Conservation (phyloP, 2,797 vertebrate species). For the Pristis pectinata region DNA sequence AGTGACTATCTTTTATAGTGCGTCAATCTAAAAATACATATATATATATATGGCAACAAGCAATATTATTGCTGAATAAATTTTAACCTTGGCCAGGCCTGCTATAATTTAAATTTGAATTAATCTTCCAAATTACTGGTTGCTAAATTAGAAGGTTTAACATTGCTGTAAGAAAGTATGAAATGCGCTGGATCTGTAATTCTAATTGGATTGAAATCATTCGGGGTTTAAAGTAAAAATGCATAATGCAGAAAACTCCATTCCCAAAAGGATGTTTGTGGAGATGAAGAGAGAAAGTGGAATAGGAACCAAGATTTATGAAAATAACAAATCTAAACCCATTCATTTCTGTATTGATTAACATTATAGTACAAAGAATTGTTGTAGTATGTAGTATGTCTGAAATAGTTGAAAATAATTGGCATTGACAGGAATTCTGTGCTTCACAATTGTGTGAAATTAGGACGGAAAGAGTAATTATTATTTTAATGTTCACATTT, state of each 20-base stretch:
- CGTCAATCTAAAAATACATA: slow-evolving; percentile 24
- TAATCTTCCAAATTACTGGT: not conserved
- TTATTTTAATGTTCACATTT: not conserved
- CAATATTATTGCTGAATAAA: not conserved
- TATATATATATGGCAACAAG: not conserved
- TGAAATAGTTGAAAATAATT: not conserved
- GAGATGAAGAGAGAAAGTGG: not conserved
- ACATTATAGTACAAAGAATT: not conserved
- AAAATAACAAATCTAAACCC: not conserved
- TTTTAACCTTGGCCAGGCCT: not conserved
- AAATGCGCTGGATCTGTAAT: not conserved
- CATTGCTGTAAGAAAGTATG: not conserved
- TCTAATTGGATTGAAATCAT: not conserved
- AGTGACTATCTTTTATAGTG: not conserved
- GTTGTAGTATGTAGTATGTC: not conserved
- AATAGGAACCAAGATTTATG: not conserved
- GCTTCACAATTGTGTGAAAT: not conserved
- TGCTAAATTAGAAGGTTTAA: not conserved
- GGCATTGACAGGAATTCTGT: not conserved
- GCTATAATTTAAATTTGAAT: not conserved
- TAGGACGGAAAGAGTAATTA: not conserved
- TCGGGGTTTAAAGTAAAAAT: not conserved
- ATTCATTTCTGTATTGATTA: not conserved
- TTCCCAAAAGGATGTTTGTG: not conserved
- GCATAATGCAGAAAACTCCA: not conserved